Percentiles rank a stretch among this genome's conserved stretches.
phyloP scores from a whole-genome alignment of 2,113 vertebrate species.

The Misgurnus anguillicaudatus region DNA sequence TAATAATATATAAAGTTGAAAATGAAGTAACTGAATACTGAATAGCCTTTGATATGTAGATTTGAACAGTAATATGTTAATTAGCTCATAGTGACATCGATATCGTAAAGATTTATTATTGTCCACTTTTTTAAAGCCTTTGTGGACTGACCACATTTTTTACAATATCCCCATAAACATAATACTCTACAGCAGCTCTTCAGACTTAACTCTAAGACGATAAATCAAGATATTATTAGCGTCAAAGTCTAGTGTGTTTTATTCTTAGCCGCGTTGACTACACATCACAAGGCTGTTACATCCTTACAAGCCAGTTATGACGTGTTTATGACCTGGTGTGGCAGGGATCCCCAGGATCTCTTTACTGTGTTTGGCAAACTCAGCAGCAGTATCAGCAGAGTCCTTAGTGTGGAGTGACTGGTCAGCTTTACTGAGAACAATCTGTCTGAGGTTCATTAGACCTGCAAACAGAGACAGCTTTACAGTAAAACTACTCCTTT shows the following conservation, averaged over 20 bases:
- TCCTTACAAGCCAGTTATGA: not conserved
- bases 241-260: too few relatives aligned
- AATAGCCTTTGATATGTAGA: too few relatives aligned
- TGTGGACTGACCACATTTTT: too few relatives aligned
- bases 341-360: constrained; percentile 90
- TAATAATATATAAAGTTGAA: too few relatives aligned
- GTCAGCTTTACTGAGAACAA: constrained; percentile 93
- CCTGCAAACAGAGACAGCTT: constrained; percentile 69
- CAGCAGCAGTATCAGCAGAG: constrained; percentile 77
- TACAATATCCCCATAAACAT: too few relatives aligned
- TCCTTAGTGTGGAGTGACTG: constrained; percentile 83
- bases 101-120: too few relatives aligned
- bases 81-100: not conserved
- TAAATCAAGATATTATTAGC: not conserved
- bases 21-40: too few relatives aligned
- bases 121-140: too few relatives aligned
- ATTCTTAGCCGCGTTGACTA: too few relatives aligned
- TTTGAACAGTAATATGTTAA: not conserved
- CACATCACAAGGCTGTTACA: too few relatives aligned
- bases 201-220: not conserved
- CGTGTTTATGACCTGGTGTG: constrained; percentile 79
- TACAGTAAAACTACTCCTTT: not conserved
- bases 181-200: too few relatives aligned
- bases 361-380: constrained; percentile 82
- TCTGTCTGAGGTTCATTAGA: constrained; percentile 89